Evolutionary conservation across 2,113 vertebrate genomes (phyloP).

Genomic region (Odocoileus hemionus): DNA sequence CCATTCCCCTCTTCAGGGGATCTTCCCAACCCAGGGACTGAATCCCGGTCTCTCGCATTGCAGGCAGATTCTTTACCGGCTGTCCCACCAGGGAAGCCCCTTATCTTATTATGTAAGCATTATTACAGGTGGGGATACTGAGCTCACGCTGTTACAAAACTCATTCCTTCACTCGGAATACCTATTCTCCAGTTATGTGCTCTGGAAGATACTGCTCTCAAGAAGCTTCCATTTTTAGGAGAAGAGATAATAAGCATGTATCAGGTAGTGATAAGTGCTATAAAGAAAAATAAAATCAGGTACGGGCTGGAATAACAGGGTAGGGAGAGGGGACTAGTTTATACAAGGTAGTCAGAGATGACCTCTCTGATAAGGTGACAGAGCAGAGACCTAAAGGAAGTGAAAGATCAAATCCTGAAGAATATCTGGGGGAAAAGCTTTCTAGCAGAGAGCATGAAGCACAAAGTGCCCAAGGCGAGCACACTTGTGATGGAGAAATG

Average conservation of each 20-base stretch:
- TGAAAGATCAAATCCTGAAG: neutral
- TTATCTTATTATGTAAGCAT: neutral
- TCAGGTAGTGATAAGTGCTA: neutral
- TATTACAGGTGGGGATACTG: neutral
- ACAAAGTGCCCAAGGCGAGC: conserved; percentile 18
- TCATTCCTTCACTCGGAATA: neutral
- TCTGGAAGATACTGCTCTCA: neutral
- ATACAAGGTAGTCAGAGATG: neutral
- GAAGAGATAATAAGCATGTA: neutral
- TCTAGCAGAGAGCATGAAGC: neutral
- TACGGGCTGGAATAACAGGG: neutral
- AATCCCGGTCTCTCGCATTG: neutral
- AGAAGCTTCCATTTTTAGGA: neutral
- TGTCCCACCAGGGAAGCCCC: neutral
- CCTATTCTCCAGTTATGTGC: neutral
- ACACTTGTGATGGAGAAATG: neutral
- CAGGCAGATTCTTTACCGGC: neutral
- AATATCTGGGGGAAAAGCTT: neutral
- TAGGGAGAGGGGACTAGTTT: neutral
- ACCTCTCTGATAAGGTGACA: neutral
- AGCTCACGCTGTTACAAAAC: neutral
- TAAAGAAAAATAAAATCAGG: conserved; percentile 4
- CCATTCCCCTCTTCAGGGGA: neutral
- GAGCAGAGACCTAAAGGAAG: neutral
- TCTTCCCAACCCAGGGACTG: neutral